A percentile compares a stretch with the other conserved stretches of the same genome.
Evolutionary conservation across 2,797 vertebrate species (phyloP).

Genomic region (Chrysocyon brachyurus): DNA sequence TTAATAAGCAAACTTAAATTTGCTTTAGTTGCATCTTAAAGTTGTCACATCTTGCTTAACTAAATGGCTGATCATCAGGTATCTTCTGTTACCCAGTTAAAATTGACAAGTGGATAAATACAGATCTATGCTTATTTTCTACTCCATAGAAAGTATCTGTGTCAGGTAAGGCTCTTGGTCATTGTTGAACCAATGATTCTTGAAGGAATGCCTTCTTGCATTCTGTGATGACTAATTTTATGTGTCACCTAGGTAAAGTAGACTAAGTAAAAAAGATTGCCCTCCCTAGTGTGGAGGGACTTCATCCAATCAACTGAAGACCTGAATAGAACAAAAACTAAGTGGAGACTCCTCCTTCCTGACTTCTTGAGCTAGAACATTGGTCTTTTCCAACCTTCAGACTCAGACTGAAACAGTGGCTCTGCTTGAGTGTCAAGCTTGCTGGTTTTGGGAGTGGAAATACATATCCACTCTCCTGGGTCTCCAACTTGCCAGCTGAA

Average conservation of each 20-base stretch:
- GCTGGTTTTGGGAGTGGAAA: neutral
- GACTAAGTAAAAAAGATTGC: neutral
- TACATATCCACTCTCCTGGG: neutral
- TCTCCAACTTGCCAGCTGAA: neutral
- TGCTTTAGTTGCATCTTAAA: neutral
- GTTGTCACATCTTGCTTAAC: neutral
- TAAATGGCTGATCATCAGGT: neutral
- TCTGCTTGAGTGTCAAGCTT: neutral
- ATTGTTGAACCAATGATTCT: neutral
- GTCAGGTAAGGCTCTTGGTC: neutral
- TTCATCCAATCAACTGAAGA: neutral
- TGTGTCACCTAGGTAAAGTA: neutral
- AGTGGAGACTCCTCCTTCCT: neutral
- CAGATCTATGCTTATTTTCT: neutral
- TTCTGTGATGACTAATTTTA: neutral
- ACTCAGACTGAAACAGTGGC: neutral
- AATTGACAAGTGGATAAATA: neutral
- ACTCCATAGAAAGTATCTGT: neutral
- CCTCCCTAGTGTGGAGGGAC: neutral
- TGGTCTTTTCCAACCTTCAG: neutral
- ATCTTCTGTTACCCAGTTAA: neutral
- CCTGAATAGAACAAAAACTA: neutral
- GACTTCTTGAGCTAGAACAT: neutral
- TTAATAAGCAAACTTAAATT: neutral
- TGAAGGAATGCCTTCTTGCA: neutral